Evolutionary conservation across 1,140 invertebrate species (phyloP).

Genomic region (Penaeus japonicus): DNA sequence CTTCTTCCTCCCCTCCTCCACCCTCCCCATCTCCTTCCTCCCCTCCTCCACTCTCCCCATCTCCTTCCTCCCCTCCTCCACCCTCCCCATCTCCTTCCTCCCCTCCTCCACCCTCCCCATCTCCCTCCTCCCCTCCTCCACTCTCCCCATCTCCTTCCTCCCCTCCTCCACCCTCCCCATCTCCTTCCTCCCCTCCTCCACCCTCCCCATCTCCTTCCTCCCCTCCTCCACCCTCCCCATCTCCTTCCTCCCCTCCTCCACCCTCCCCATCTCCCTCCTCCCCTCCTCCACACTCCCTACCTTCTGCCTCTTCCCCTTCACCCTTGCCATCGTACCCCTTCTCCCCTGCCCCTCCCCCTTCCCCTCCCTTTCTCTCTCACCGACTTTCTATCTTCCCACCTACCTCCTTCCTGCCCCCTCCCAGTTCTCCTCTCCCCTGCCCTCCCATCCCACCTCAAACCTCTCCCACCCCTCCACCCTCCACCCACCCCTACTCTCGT

Average conservation of each 20-base stretch:
- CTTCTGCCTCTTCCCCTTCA: not conserved
- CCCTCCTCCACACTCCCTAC: not conserved
- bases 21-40: not conserved
- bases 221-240: too few relatives aligned
- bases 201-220: not conserved
- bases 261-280: not conserved
- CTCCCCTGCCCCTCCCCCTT: not conserved
- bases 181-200: not conserved
- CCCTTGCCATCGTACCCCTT: too few relatives aligned
- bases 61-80: too few relatives aligned
- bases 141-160: not conserved
- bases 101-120: not conserved
- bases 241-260: not conserved
- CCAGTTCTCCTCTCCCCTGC: too few relatives aligned
- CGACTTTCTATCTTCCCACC: not conserved
- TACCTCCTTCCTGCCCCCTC: too few relatives aligned
- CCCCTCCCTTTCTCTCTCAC: not conserved
- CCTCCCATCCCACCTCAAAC: too few relatives aligned
- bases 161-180: not conserved
- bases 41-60: not conserved
- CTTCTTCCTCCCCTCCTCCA: not conserved
- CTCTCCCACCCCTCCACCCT: not conserved
- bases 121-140: not conserved
- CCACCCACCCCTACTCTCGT: too few relatives aligned
- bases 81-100: not conserved